Evolutionary conservation across 2,888 invertebrate species (phyloP).

Genomic region (Cepaea hortensis): DNA sequence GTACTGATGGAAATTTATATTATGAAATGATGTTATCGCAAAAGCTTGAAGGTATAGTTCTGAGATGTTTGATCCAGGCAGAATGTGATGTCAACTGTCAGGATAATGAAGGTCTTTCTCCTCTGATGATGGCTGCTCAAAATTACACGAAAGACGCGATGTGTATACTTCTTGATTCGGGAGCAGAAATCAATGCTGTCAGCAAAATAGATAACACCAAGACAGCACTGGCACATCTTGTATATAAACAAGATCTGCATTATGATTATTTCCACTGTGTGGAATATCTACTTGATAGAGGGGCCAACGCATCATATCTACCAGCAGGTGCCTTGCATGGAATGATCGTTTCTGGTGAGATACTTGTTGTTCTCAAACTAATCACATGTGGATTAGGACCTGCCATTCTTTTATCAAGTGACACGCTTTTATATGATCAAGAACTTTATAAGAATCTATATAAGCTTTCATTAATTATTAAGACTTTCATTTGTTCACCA

Average conservation of each 20-base stretch:
- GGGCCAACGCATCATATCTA: slow-evolving; percentile 5
- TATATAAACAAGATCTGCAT: background rate
- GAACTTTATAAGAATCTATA: too few relatives aligned
- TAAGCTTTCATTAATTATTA: too few relatives aligned
- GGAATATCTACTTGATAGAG: background rate
- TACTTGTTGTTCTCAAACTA: background rate
- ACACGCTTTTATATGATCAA: too few relatives aligned
- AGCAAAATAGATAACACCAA: background rate
- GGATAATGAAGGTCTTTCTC: too few relatives aligned
- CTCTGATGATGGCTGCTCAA: too few relatives aligned
- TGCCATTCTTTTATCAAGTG: background rate
- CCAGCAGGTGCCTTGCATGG: background rate
- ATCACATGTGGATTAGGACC: slow-evolving; percentile 17
- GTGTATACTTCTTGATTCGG: background rate
- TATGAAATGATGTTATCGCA: background rate
- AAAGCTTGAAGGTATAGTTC: background rate
- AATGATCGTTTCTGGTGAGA: background rate
- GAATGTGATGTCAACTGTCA: too few relatives aligned
- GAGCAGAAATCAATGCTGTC: slow-evolving; percentile 14
- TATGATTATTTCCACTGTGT: background rate
- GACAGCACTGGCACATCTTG: slow-evolving; percentile 11
- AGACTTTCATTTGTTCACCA: background rate
- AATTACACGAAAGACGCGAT: background rate
- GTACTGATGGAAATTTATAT: background rate
- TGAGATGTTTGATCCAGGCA: background rate